phyloP scores from a whole-genome alignment of 1,140 invertebrate species.

The Aethina tumida region DNA sequence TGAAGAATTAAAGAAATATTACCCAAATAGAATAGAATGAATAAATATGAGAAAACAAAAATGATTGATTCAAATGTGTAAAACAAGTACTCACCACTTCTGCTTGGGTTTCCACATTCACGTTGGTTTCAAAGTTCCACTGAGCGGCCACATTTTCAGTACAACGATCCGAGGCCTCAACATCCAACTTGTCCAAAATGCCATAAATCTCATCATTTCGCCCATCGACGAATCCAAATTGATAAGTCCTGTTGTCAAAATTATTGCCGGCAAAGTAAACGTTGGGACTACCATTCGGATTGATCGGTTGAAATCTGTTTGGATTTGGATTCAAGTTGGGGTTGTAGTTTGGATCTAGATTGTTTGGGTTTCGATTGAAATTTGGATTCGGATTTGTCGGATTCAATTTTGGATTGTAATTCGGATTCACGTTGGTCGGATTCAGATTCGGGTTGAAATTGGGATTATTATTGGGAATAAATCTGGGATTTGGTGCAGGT shows the following conservation, averaged over 20 bases:
- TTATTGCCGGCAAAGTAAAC: conserved; percentile 3
- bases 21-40: too few relatives aligned
- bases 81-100: conserved; percentile 58
- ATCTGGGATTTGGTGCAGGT: too few relatives aligned
- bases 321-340: conserved; percentile 3
- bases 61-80: not conserved
- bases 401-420: too few relatives aligned
- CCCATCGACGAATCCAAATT: conserved; percentile 16
- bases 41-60: not conserved
- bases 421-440: too few relatives aligned
- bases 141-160: conserved; percentile 73
- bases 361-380: too few relatives aligned
- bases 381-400: too few relatives aligned
- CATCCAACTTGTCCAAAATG: conserved; percentile 58
- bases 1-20: too few relatives aligned
- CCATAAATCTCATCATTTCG: conserved; percentile 40
- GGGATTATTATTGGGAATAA: too few relatives aligned
- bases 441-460: too few relatives aligned
- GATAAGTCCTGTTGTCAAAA: not conserved
- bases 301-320: conserved; percentile 4
- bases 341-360: too few relatives aligned
- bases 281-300: not conserved
- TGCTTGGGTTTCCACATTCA: conserved; percentile 69
- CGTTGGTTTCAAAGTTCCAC: conserved; percentile 81
- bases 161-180: conserved; percentile 63